Evolutionary conservation across 2,113 vertebrate genomes (phyloP).

Genomic region (Cyprinus carpio): DNA sequence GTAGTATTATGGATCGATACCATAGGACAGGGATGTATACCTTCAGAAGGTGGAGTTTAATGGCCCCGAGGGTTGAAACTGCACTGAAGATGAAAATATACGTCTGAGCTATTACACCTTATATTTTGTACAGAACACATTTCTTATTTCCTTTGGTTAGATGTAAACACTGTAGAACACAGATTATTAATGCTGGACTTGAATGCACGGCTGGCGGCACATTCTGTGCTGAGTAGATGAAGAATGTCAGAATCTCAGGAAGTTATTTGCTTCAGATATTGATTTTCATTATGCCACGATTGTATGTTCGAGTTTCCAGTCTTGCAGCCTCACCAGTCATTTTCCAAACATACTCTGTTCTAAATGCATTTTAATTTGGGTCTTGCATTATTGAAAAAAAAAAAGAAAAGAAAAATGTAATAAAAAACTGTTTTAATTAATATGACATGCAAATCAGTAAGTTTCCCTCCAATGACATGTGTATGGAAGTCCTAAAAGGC

Average conservation of each 20-base stretch:
- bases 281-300: slow-evolving; percentile 5
- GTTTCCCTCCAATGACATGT: not conserved
- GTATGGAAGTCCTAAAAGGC: too few species aligned
- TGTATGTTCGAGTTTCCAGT: not conserved
- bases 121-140: slow-evolving; percentile 1
- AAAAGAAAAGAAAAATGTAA: not conserved
- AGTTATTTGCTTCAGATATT: slow-evolving; percentile 14
- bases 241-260: not conserved
- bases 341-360: not conserved
- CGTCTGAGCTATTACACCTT: not conserved
- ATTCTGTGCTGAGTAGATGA: not conserved
- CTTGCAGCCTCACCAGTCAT: not conserved
- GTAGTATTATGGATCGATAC: slow-evolving; percentile 9
- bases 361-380: not conserved
- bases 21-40: not conserved
- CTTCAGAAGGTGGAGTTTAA: not conserved
- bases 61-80: not conserved
- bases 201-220: not conserved
- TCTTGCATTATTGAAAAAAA: not conserved
- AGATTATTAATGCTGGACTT: slow-evolving; percentile 14
- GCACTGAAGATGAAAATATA: slow-evolving; percentile 12
- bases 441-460: not conserved
- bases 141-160: slow-evolving; percentile 24
- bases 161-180: slow-evolving; percentile 8
- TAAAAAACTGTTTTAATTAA: not conserved